Evolutionary conservation across 1,140 invertebrate species (phyloP).

Genomic region (Ceratosolen solmsi): DNA sequence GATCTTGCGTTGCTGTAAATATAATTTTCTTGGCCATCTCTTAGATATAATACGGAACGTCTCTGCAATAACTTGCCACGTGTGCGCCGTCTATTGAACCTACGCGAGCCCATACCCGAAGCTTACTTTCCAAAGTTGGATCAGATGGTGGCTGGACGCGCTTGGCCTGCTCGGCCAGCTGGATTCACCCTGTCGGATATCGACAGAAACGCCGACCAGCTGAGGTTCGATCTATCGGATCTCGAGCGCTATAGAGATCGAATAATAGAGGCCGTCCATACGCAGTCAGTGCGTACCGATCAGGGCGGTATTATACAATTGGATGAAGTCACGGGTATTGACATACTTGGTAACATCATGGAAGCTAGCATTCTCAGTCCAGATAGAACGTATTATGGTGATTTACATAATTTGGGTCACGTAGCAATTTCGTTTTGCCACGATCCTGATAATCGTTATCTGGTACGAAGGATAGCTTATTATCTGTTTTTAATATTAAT

Average conservation of each 20-base stretch:
- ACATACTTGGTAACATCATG: conserved; percentile 86
- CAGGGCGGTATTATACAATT: conserved; percentile 74
- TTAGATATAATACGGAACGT: conserved; percentile 82
- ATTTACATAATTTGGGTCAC: conserved; percentile 83
- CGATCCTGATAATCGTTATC: conserved; percentile 82
- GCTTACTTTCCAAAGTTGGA: conserved; percentile 85
- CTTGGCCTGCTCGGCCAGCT: conserved; percentile 78
- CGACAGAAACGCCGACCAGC: conserved; percentile 79
- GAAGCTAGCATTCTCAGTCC: conserved; percentile 81
- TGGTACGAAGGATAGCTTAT: conserved; percentile 68
- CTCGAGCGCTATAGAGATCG: conserved; percentile 84
- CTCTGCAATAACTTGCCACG: conserved; percentile 62
- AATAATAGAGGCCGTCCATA: conserved; percentile 82
- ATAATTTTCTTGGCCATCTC: too few relatives aligned
- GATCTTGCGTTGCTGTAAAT: too few relatives aligned
- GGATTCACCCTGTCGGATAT: conserved; percentile 78
- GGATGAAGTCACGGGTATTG: conserved; percentile 82
- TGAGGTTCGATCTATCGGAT: conserved; percentile 79
- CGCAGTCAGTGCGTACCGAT: conserved; percentile 71
- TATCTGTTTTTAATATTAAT: background rate
- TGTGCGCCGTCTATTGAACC: conserved; percentile 76
- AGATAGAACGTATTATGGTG: conserved; percentile 81
- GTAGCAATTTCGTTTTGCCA: conserved; percentile 80
- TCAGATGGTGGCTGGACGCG: conserved; percentile 77
- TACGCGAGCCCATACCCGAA: conserved; percentile 78